These are phyloP conservation scores for Campopleginae sp. DNA, from an alignment of 2,888 invertebrate species.

Conservation along the genomic window DNA sequence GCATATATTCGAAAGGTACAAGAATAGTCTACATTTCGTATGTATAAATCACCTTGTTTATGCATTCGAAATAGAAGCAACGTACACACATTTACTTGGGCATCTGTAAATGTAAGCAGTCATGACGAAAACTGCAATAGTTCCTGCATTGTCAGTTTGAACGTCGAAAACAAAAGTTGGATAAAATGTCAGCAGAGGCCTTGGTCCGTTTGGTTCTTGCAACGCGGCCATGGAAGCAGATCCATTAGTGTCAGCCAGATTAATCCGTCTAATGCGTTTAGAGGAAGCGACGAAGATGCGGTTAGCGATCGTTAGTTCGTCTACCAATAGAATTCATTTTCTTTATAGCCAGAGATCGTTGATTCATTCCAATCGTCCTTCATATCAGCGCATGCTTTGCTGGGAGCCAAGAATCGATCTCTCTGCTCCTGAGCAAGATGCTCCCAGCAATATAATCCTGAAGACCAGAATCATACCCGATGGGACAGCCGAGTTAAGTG, in stretches of 20 bases:
- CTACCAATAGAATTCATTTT: conserved; percentile 4
- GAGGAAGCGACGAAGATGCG: conserved; percentile 19
- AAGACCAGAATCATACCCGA: conserved; percentile 67
- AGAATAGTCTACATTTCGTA: conserved; percentile 47
- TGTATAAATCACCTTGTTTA: conserved; percentile 34
- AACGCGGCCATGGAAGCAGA: background rate
- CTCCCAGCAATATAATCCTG: conserved; percentile 64
- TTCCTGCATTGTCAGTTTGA: background rate
- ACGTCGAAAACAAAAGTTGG: background rate
- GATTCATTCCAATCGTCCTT: conserved; percentile 6
- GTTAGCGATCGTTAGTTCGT: conserved; percentile 62
- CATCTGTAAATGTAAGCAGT: background rate
- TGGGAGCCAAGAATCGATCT: conserved; percentile 70
- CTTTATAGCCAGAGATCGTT: background rate
- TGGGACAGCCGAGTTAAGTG: conserved; percentile 76
- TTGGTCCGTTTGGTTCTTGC: background rate
- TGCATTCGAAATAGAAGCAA: background rate
- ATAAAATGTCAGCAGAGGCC: background rate
- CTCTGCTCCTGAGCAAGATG: conserved; percentile 65
- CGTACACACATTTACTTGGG: background rate
- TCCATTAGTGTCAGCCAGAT: background rate
- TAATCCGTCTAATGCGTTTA: background rate
- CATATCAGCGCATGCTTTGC: conserved; percentile 59
- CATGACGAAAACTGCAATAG: background rate
- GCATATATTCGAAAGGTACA: conserved; percentile 31